phyloP scores from a whole-genome alignment of 2,113 vertebrate genomes.

The Anguilla rostrata region DNA sequence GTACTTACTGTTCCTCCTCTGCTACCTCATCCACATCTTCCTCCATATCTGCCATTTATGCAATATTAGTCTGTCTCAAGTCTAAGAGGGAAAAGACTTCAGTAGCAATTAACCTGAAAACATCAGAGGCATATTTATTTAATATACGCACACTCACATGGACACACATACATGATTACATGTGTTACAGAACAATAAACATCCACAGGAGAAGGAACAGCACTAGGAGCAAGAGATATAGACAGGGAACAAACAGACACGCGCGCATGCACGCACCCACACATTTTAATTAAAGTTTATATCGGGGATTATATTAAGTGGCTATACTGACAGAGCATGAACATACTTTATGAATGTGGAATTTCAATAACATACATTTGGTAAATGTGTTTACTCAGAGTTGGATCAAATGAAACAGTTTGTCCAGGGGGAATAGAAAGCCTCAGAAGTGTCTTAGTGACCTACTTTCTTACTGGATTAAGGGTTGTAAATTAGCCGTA shows the following conservation, averaged over 20 bases:
- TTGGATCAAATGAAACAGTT: not conserved
- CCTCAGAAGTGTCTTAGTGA: slow-evolving; percentile 5
- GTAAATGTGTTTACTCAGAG: not conserved
- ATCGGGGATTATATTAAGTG: slow-evolving; percentile 10
- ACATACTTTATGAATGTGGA: not conserved
- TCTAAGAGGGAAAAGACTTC: slow-evolving; percentile 42
- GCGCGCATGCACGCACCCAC: not conserved
- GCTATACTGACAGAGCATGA: not conserved
- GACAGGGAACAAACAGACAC: not conserved
- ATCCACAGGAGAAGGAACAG: not conserved
- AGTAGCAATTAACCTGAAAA: not conserved
- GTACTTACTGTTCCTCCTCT: slow-evolving; percentile 55
- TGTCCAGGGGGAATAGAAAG: not conserved
- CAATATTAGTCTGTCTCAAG: slow-evolving; percentile 29
- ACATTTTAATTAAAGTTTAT: not conserved
- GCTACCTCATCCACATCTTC: slow-evolving; percentile 40
- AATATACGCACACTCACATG: slow-evolving; percentile 1
- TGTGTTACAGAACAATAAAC: too few species aligned
- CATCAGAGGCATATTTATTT: not conserved
- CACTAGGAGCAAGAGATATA: not conserved
- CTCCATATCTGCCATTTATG: slow-evolving; percentile 62
- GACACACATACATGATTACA: slow-evolving; percentile 14
- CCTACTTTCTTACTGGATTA: slow-evolving; percentile 39
- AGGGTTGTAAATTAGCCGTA: slow-evolving; percentile 37
- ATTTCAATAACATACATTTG: not conserved